Percentiles rank a stretch among this genome's conserved stretches.
These are phyloP conservation scores for Microctonus aethiopoides DNA, from an alignment of 2,888 invertebrate genomes.

Conservation along the genomic window DNA sequence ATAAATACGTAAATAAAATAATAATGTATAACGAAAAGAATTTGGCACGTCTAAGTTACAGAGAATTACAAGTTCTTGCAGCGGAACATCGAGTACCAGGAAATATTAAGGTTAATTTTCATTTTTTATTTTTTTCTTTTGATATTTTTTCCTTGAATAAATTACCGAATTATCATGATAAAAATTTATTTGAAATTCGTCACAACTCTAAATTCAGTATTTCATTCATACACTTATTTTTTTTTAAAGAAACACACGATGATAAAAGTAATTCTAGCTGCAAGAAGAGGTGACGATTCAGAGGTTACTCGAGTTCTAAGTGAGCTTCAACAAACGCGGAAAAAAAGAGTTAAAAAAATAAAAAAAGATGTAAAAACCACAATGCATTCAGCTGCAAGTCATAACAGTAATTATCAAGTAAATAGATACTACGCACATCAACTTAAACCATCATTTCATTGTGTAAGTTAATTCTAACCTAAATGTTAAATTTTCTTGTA, in stretches of 20 bases:
- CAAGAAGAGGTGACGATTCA: slow-evolving; percentile 51
- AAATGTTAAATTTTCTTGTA: too few relatives aligned
- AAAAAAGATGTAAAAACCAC: slow-evolving; percentile 43
- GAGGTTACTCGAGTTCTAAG: slow-evolving; percentile 54
- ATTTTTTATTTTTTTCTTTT: neutral
- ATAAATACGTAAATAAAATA: slow-evolving; percentile 1
- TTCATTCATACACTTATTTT: slow-evolving; percentile 18
- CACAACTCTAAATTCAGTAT: neutral
- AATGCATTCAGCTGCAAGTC: slow-evolving; percentile 51
- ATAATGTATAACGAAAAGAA: slow-evolving; percentile 52
- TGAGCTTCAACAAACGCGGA: slow-evolving; percentile 55
- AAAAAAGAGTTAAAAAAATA: slow-evolving; percentile 53
- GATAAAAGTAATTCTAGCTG: slow-evolving; percentile 57
- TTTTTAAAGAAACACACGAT: slow-evolving; percentile 55
- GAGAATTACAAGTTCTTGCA: slow-evolving; percentile 60
- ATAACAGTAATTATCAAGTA: slow-evolving; percentile 53
- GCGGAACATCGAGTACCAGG: slow-evolving; percentile 58
- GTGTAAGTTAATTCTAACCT: slow-evolving; percentile 51
- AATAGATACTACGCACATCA: slow-evolving; percentile 54
- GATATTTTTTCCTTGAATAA: neutral
- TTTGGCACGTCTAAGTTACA: slow-evolving; percentile 57
- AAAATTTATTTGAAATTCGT: neutral
- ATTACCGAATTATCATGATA: neutral
- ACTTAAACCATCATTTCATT: slow-evolving; percentile 54
- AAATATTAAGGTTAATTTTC: slow-evolving; percentile 59